Conservation (phyloP, 2,797 vertebrate species). For the Betta splendens region DNA sequence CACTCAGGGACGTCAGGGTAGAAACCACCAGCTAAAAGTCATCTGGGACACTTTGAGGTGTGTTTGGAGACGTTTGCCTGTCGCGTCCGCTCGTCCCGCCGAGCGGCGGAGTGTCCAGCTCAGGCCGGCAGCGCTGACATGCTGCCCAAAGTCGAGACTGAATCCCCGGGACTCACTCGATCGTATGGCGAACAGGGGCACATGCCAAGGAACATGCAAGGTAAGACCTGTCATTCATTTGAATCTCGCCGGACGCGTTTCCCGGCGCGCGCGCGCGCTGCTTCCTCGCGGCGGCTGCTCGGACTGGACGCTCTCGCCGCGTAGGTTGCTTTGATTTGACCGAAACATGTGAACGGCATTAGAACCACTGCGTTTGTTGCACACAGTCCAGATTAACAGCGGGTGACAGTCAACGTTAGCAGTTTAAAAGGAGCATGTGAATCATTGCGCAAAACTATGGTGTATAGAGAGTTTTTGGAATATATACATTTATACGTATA, state of each 20-base stretch:
- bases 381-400: not conserved
- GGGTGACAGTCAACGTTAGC: no score
- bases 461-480: not conserved
- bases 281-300: not conserved
- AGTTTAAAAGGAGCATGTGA: not conserved
- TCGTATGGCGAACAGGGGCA: conserved; percentile 96
- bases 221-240: conserved; percentile 77
- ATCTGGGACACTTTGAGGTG: conserved; percentile 43
- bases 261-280: no score
- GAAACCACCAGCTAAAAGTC: conserved; percentile 12
- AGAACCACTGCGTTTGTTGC: not conserved
- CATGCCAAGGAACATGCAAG: conserved; percentile 97
- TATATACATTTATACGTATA: no score
- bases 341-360: conserved; percentile 34
- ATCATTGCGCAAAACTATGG: not conserved
- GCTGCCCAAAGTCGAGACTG: conserved; percentile 98
- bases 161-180: conserved; percentile 92
- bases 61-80: conserved; percentile 49
- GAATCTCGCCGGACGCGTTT: no score
- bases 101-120: conserved; percentile 79
- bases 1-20: conserved; percentile 15
- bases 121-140: conserved; percentile 90
- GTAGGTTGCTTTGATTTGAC: not conserved
- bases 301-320: conserved; percentile 4
- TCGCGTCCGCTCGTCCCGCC: conserved; percentile 86